Evolutionary conservation across 1,140 invertebrate species (phyloP).

Genomic region (Archivesica marissinica): DNA sequence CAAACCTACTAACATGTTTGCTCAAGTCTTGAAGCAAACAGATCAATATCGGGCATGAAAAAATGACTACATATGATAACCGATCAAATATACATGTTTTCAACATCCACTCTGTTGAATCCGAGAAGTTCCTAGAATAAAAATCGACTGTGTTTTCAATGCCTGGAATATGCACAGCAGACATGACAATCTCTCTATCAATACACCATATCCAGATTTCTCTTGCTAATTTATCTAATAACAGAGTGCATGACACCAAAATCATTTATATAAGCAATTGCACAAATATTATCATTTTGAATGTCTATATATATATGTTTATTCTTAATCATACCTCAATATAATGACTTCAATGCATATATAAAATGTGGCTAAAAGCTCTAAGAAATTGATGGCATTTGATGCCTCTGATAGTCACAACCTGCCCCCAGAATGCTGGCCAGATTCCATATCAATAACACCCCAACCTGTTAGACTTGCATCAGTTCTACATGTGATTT

Average conservation of each 20-base stretch:
- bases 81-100: slow-evolving; percentile 31
- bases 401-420: slow-evolving; percentile 33
- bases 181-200: slow-evolving; percentile 34
- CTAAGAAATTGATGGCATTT: slow-evolving; percentile 58
- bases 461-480: slow-evolving; percentile 41
- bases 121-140: slow-evolving; percentile 44
- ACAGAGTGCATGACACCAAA: slow-evolving; percentile 15
- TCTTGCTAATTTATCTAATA: slow-evolving; percentile 27
- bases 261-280: slow-evolving; percentile 57
- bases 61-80: not conserved
- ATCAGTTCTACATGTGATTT: slow-evolving; percentile 34
- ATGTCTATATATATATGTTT: slow-evolving; percentile 26
- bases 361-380: slow-evolving; percentile 48
- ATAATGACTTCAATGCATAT: slow-evolving; percentile 23
- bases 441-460: not conserved
- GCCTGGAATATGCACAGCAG: slow-evolving; percentile 54
- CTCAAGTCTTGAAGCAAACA: slow-evolving; percentile 31
- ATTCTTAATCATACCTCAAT: not conserved
- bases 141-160: slow-evolving; percentile 47
- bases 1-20: not conserved
- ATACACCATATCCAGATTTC: slow-evolving; percentile 58
- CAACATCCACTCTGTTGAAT: slow-evolving; percentile 29
- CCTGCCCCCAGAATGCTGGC: not conserved
- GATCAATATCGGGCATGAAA: slow-evolving; percentile 22
- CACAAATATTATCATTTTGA: slow-evolving; percentile 59